Percentiles rank a stretch among this genome's conserved stretches.
Evolutionary conservation across 2,888 invertebrate genomes (phyloP).

Genomic region (Allygus modestus): DNA sequence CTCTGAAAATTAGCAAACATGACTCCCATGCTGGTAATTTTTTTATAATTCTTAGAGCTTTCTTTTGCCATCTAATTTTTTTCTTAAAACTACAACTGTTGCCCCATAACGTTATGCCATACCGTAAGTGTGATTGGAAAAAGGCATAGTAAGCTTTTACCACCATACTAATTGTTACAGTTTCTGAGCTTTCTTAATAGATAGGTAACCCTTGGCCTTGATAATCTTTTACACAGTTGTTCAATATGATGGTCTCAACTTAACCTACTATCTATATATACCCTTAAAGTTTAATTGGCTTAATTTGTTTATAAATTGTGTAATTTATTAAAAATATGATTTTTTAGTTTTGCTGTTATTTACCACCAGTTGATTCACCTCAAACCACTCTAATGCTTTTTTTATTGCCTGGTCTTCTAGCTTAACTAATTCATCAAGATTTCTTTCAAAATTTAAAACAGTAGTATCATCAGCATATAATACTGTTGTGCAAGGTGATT

Average conservation of each 20-base stretch:
- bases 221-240: slow-evolving; percentile 31
- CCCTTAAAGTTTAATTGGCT: neutral
- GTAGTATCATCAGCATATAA: slow-evolving; percentile 35
- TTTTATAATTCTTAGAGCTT: neutral
- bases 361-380: slow-evolving; percentile 17
- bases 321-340: slow-evolving; percentile 14
- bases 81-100: neutral
- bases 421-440: neutral
- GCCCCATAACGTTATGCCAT: slow-evolving; percentile 39
- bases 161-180: slow-evolving; percentile 13
- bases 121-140: slow-evolving; percentile 38
- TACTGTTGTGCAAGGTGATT: neutral
- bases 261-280: slow-evolving; percentile 24
- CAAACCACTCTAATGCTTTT: slow-evolving; percentile 32
- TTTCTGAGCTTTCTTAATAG: slow-evolving; percentile 20
- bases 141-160: slow-evolving; percentile 33
- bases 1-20: too few species aligned
- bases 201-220: slow-evolving; percentile 40
- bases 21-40: neutral
- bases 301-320: too few species aligned
- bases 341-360: slow-evolving; percentile 45
- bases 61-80: neutral
- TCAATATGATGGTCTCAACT: slow-evolving; percentile 44
- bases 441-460: neutral
- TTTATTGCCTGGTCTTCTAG: slow-evolving; percentile 8